Evolutionary conservation across 2,113 vertebrate species (phyloP), one percentile per base, ranked within the genome.

Genomic region (Dipodomys merriami): DNA sequence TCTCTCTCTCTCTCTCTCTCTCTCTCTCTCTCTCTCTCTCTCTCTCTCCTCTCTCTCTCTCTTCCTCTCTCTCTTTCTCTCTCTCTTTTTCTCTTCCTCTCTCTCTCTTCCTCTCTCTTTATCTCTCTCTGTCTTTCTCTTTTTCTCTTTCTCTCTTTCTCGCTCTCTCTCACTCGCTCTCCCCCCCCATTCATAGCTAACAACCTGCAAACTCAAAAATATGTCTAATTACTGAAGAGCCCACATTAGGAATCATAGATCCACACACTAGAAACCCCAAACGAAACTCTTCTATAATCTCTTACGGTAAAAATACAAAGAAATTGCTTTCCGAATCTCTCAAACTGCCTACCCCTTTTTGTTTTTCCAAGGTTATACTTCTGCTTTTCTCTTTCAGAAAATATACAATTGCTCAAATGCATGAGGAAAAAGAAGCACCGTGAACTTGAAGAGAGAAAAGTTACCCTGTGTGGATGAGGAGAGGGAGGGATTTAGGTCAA

Each of bases 31-130:
- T 23, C 10, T 30, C 60, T 39, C 27, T 67, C 23, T 27, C 13
- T 22, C 8, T 22, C 20, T 7, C 44, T 10, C n/a, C n/a, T n/a
- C n/a, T n/a, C n/a, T n/a, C n/a, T n/a, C n/a, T n/a, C n/a, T n/a
- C n/a, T n/a, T n/a, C n/a, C n/a, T n/a, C n/a, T n/a, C 18, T 6
- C 29, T 30, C 10, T 1, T 0, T 46, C 39, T 53, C n/a, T 18
- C 23, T 23, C 49, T 53, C 49, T 53, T n/a, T n/a, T n/a, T 44
- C 10, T 35, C 35, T 10, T 3, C 13, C 7, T 18, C 19, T 44
- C 4, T 30, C 23, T 22, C 29, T 53, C 0, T 3, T 6, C 22
- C 6, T 23, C 30, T 20, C 27, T 44, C 7, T 23, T 25, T 57
- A 15, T 71, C 12, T 18, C 11, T 4, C 7, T n/a, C 6, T n/a